Base-by-base conservation (phyloP, 2,888 invertebrate genomes). In the Eilema griseolum region DNA sequence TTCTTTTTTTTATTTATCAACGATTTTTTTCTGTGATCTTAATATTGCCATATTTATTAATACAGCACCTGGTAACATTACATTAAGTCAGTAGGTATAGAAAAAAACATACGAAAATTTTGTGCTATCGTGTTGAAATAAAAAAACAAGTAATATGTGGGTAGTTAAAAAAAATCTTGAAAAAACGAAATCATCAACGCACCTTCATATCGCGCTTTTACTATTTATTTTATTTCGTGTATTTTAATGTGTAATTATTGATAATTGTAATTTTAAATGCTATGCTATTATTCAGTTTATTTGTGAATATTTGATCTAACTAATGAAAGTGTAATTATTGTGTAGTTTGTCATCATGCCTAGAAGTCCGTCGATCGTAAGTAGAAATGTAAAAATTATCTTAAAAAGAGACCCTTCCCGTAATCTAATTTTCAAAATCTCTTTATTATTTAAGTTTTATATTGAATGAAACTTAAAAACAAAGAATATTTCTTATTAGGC, bases 351-450 rank as follows among this genome's bases (percentile, higher is more conserved):
- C 65, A 72, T 56, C 10, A 82, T 83, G 83, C 66, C 78, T 69
- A 72, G 57, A 69, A 81, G 69, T 63, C 67, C 76, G 0, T 78
- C 72, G 33, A 62, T 64, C 7, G 83, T 82, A 64, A 81, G 82
- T 83, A 33, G 8, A 14, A 41, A 52, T 20, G 82, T 83, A 33
- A 10, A 14, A 41, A 52, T 20, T 37, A 16, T 61, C 14, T n/a
- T 46, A 46, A 20, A 12, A 14, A 3, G 4, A 41, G 12, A 31
- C 16, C 11, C 11, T 37, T 33, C 8, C 12, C 12, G 11, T 12
- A 16, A 1, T 41, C 3, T 20, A 46, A 46, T 20, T 16, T 46
- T 46, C 5, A 3, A 16, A 16, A 41, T n/a, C 4, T 41, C 16
- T 41, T 16, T 16, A 16, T 16, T 3, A 41, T 41, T 16, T 41